A percentile compares a stretch with the other conserved stretches of the same genome.
These are phyloP conservation scores for Heteronetta atricapilla DNA, from an alignment of 2,113 vertebrate genomes.

Conservation along the genomic window DNA sequence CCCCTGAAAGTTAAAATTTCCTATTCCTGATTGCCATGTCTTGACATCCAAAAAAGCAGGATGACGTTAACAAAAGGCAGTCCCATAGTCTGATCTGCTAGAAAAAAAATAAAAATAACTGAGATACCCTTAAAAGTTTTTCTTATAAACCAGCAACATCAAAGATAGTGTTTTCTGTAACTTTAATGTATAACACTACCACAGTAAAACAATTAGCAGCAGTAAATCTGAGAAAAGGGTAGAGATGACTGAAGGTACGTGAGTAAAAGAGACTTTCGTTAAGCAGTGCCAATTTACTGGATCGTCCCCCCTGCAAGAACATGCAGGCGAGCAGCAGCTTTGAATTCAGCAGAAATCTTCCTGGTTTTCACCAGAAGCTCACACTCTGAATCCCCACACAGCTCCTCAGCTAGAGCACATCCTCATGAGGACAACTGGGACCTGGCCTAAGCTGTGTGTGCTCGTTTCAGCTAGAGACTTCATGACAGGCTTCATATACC, in stretches of 20 bases:
- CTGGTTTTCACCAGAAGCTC: background rate
- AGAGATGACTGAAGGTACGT: background rate
- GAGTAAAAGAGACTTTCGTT: background rate
- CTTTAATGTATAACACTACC: background rate
- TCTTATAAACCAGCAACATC: background rate
- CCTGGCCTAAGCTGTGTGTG: background rate
- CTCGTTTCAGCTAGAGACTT: background rate
- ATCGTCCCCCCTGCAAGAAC: background rate
- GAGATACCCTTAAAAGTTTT: background rate
- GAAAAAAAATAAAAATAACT: background rate
- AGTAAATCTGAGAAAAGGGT: background rate
- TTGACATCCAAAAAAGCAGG: background rate
- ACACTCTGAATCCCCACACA: background rate
- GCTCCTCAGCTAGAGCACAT: background rate
- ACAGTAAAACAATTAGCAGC: background rate
- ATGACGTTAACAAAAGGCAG: background rate
- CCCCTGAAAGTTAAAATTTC: background rate
- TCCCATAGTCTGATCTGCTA: background rate
- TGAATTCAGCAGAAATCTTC: background rate
- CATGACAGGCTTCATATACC: accelerated
- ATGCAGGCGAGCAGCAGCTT: accelerated
- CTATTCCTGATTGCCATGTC: background rate
- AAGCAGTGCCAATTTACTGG: background rate
- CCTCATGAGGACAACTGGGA: background rate
- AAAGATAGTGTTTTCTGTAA: background rate